These are phyloP conservation scores for Scotopteryx bipunctaria DNA, from an alignment of 2,888 invertebrate genomes.

Conservation along the genomic window DNA sequence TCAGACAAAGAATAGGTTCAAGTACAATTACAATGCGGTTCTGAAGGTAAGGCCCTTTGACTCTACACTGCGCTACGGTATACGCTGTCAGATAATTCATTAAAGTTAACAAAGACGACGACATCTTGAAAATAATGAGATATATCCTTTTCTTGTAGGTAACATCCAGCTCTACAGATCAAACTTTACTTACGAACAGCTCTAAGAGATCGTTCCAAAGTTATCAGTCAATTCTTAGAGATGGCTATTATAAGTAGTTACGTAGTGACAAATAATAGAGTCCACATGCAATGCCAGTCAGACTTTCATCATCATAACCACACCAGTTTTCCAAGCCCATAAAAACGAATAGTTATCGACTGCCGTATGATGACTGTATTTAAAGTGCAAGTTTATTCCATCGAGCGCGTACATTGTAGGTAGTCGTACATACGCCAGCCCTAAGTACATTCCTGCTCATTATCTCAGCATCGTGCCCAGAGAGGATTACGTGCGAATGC, in stretches of 20 bases:
- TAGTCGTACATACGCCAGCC: no score
- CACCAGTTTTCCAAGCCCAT: conserved; percentile 15
- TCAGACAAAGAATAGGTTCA: conserved; percentile 4
- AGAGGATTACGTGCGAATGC: conserved; percentile 12
- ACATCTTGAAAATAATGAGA: neutral
- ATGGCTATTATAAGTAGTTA: no score
- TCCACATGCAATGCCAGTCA: conserved; percentile 5
- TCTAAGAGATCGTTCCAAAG: no score
- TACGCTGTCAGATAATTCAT: neutral
- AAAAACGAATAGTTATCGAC: conserved; percentile 17
- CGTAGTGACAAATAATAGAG: no score
- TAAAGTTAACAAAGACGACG: neutral
- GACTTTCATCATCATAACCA: conserved; percentile 12
- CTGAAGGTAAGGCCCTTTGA: neutral
- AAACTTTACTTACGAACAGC: no score
- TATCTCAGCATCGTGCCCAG: conserved; percentile 17
- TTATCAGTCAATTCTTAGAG: no score
- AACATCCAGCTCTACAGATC: no score
- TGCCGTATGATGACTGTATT: conserved; percentile 17
- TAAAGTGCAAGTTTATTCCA: conserved; percentile 7
- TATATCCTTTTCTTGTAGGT: no score
- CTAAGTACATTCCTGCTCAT: conserved; percentile 14
- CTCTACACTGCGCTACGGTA: neutral
- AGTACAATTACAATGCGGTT: conserved; percentile 3
- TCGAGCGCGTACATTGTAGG: neutral